Evolutionary conservation across 1,140 invertebrate genomes (phyloP), one percentile per base, ranked within the genome.

Genomic region (Cotesia vestalis): DNA sequence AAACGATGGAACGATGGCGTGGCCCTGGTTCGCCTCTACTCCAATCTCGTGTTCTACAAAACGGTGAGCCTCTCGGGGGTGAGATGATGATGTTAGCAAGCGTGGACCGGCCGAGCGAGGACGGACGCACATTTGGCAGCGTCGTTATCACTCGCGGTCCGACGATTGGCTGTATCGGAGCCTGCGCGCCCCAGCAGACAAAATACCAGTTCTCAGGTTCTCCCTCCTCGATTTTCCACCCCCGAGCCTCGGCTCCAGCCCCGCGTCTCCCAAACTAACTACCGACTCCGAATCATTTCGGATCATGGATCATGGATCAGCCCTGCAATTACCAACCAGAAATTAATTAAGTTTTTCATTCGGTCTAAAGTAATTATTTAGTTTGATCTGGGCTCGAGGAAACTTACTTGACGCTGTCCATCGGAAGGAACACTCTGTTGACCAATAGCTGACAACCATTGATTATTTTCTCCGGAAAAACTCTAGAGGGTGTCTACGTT

Each of bases 141-240:
- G 81, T 81, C 82, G 82, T 87, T 86, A 85, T 85, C 84, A 85
- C 81, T 83, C 78, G 84, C 83, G 84, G 79, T 83, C 82, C 84
- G 83, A 79, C 84, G 84, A 87, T 86, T 86, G 85, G 85, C 83
- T 85, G 85, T 83, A 85, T 85, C 81, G 83, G 85, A 87, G 85
- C 79, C 84, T 85, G 85, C 84, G 85, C 85, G 79, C 76, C 81
- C 12, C 38, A 35, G 11, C 40, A 46, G 40, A 46, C 40, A 46
- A 46, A 46, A 46, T 46, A 27, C 27, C 27, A 27, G 40, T 46
- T 46, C 5, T 40, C 71, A 12, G 14, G 38, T 62, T 64, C 73
- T 20, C 46, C 36, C 36, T 71, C 38, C 35, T 40, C 69, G 61
- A 68, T 60, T 60, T 59, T 14, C 60, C 72, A 69, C 69, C 70